These are phyloP conservation scores for Holcopasites calliopsidis DNA, from an alignment of 1,140 invertebrate genomes.

Conservation along the genomic window DNA sequence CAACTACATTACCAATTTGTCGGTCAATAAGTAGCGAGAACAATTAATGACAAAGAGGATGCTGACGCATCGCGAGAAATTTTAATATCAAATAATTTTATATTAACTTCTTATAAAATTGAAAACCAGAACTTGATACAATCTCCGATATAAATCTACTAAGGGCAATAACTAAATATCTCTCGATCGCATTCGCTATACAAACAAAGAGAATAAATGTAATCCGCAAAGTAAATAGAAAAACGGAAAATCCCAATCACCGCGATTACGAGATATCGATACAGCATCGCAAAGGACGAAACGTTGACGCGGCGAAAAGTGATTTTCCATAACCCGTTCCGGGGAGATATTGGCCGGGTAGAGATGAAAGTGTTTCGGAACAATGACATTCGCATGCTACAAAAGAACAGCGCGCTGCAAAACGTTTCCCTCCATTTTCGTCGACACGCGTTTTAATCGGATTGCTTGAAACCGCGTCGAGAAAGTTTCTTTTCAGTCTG, in stretches of 20 bases:
- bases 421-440: not conserved
- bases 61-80: no score
- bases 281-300: not conserved
- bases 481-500: not conserved
- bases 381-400: not conserved
- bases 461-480: not conserved
- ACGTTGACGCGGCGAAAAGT: not conserved
- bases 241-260: no score
- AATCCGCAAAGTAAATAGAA: no score
- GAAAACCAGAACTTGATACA: no score
- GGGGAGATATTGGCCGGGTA: not conserved
- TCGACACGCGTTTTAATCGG: not conserved
- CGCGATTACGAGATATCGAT: not conserved
- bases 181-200: no score
- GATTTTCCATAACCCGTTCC: conserved; percentile 3
- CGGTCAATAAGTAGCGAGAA: no score
- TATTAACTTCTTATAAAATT: no score
- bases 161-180: not conserved
- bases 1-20: no score
- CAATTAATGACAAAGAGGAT: no score
- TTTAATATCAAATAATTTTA: no score
- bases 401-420: not conserved
- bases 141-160: no score
- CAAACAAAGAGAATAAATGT: no score
- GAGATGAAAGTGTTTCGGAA: not conserved